These are phyloP conservation scores for Drosophila repleta DNA, from an alignment of 1,140 invertebrate species.

Conservation along the genomic window DNA sequence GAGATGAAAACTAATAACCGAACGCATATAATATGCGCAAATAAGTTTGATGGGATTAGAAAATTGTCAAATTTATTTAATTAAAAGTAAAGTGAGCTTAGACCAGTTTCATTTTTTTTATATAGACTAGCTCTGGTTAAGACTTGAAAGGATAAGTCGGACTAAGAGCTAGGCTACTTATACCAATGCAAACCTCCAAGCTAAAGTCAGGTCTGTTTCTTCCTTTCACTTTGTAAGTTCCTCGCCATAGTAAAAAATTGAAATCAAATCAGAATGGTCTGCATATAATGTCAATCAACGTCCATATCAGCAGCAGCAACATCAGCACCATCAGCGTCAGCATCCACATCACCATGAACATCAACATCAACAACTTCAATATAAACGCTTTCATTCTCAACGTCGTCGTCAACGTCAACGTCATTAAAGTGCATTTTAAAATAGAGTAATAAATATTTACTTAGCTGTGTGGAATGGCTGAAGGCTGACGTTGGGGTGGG, in stretches of 20 bases:
- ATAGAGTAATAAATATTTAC: slow-evolving; percentile 78
- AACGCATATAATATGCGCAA: too few relatives aligned
- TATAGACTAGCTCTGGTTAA: too few relatives aligned
- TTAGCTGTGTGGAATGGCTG: slow-evolving; percentile 31
- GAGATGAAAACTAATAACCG: background rate
- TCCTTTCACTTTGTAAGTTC: background rate
- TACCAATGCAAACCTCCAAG: too few relatives aligned
- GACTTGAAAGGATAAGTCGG: too few relatives aligned
- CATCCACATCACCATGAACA: slow-evolving; percentile 3
- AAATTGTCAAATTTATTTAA: too few relatives aligned
- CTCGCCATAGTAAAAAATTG: slow-evolving; percentile 20
- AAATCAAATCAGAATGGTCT: slow-evolving; percentile 14
- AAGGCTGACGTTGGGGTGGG: background rate
- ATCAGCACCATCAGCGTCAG: slow-evolving; percentile 11
- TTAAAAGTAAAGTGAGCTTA: too few relatives aligned
- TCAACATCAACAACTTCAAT: slow-evolving; percentile 10
- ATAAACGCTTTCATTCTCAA: slow-evolving; percentile 26
- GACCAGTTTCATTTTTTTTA: too few relatives aligned
- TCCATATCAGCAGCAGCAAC: slow-evolving; percentile 25
- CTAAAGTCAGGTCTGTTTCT: background rate
- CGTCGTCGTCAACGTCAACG: slow-evolving; percentile 32
- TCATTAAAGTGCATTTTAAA: slow-evolving; percentile 76
- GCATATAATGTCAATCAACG: slow-evolving; percentile 29
- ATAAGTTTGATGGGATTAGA: too few relatives aligned
- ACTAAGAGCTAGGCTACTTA: too few relatives aligned